Evolutionary conservation across 2,113 vertebrate genomes (phyloP).

Genomic region (Pseudopipra pipra): DNA sequence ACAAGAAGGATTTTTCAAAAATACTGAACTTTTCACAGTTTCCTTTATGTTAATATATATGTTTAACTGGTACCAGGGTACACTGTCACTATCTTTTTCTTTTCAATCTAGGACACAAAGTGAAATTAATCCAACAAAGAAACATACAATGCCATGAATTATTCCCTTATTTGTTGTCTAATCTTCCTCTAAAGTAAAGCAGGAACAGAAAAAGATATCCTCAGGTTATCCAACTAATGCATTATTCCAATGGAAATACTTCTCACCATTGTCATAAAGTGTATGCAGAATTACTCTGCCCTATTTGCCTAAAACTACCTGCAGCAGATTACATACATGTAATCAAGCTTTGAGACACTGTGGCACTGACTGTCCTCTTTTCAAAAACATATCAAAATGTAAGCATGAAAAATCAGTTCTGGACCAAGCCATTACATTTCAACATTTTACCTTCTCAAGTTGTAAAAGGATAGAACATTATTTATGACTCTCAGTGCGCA

Average conservation of each 20-base stretch:
- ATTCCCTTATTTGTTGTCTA: not conserved
- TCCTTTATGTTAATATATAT: not conserved
- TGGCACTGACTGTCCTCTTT: not conserved
- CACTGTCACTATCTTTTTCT: not conserved
- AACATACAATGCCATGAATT: not conserved
- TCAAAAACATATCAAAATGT: not conserved
- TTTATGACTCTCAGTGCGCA: not conserved
- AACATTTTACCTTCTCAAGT: not conserved
- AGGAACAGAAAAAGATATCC: not conserved
- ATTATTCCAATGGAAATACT: not conserved
- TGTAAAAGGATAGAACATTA: not conserved
- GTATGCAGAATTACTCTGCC: not conserved
- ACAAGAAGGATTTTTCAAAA: not conserved
- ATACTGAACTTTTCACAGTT: not conserved
- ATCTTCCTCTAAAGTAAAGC: not conserved
- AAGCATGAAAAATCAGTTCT: not conserved
- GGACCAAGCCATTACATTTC: not conserved
- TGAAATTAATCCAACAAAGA: not conserved
- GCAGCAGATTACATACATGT: not conserved
- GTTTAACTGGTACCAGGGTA: not conserved
- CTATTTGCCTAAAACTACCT: not conserved
- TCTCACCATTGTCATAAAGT: not conserved
- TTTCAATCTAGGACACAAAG: not conserved
- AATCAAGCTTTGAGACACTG: not conserved
- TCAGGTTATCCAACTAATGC: not conserved